These are phyloP conservation scores for Trichonephila clavata DNA, from an alignment of 1,140 invertebrate genomes.

Conservation along the genomic window DNA sequence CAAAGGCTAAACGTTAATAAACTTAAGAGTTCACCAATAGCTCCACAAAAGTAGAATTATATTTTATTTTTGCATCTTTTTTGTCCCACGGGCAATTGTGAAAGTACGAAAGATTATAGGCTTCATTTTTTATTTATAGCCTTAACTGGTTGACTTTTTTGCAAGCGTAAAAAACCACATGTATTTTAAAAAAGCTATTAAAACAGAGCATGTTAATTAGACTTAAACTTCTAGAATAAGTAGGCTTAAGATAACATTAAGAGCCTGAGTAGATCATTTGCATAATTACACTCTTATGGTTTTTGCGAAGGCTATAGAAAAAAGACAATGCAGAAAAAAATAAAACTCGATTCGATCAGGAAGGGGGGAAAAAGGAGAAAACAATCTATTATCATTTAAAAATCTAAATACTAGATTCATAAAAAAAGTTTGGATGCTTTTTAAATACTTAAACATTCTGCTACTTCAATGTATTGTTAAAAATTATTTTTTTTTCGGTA, in stretches of 20 bases:
- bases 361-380: not conserved
- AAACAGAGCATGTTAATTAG: not conserved
- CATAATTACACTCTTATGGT: slow-evolving; percentile 22
- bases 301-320: not conserved
- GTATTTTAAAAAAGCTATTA: not conserved
- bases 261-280: not conserved
- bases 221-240: not conserved
- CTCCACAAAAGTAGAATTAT: no score
- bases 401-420: not conserved
- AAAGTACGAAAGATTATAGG: not conserved
- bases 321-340: not conserved
- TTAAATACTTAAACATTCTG: not conserved
- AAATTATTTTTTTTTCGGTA: no score
- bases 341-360: not conserved
- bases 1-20: no score
- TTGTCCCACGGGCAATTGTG: no score
- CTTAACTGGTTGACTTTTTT: not conserved
- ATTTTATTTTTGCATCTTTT: no score
- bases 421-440: not conserved
- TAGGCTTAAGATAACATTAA: not conserved
- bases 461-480: no score
- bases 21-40: no score
- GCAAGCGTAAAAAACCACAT: not conserved
- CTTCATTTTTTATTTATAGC: not conserved
- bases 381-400: not conserved